A percentile compares a stretch with the other conserved stretches of the same genome.
These are phyloP conservation scores for Cyanocitta stelleri DNA, from an alignment of 2,113 vertebrate genomes.

Conservation along the genomic window DNA sequence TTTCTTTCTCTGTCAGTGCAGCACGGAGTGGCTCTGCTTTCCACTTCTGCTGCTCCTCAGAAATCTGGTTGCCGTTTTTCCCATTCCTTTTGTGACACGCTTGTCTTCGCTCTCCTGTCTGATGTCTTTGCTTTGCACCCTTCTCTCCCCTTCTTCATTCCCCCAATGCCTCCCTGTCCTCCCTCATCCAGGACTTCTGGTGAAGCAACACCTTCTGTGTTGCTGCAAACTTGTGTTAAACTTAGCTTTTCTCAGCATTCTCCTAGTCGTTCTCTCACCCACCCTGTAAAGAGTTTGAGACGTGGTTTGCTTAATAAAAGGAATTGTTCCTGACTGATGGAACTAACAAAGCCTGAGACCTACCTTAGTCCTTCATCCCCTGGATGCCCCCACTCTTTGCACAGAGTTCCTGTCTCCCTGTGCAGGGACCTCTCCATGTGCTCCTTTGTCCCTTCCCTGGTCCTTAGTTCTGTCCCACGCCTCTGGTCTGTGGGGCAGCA, in stretches of 20 bases:
- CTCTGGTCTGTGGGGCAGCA: neutral
- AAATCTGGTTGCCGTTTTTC: neutral
- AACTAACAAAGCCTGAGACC: neutral
- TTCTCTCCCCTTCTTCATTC: neutral
- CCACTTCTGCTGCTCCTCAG: neutral
- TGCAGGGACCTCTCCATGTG: neutral
- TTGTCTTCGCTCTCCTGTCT: neutral
- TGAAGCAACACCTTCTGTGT: neutral
- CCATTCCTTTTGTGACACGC: neutral
- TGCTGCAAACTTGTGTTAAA: neutral
- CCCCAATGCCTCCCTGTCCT: rapidly evolving
- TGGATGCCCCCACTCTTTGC: rapidly evolving
- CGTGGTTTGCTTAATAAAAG: neutral
- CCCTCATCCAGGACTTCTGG: neutral
- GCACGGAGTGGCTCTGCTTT: neutral
- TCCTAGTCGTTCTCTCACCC: neutral
- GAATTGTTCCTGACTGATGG: neutral
- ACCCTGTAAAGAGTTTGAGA: neutral
- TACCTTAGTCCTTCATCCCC: neutral
- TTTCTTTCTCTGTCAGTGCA: neutral
- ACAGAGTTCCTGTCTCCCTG: neutral
- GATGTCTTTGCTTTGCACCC: neutral
- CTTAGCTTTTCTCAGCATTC: neutral
- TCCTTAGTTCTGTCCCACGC: rapidly evolving
- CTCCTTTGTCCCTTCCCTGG: neutral